These are phyloP conservation scores for Cranoglanis bouderius DNA, from an alignment of 2,113 vertebrate genomes.

Conservation along the genomic window DNA sequence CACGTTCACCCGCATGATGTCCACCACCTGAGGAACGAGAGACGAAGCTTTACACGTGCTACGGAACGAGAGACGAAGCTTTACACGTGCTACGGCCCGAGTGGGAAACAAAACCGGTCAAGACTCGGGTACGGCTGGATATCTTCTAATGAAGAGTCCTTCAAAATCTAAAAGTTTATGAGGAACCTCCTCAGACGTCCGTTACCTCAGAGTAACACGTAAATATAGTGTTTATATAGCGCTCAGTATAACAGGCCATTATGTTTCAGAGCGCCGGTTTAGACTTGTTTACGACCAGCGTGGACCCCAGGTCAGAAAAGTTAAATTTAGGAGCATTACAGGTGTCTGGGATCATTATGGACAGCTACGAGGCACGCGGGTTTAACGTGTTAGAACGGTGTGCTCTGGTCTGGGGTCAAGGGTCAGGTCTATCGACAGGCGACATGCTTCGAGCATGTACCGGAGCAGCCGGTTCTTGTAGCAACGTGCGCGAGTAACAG, in stretches of 20 bases:
- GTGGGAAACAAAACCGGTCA: too few species aligned
- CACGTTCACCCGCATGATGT: conserved; percentile 96
- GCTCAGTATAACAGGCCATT: background rate
- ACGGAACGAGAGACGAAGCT: background rate
- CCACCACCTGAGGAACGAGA: conserved; percentile 81
- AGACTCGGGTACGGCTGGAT: background rate
- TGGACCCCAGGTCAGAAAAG: too few species aligned
- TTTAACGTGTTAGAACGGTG: background rate
- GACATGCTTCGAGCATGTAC: background rate
- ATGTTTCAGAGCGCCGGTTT: background rate
- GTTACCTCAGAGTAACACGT: too few species aligned
- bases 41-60: background rate
- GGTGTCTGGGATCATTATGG: background rate
- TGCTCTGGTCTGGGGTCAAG: background rate
- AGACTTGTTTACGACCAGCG: background rate
- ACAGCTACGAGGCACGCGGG: background rate
- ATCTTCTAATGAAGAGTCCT: too few species aligned
- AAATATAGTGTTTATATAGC: background rate
- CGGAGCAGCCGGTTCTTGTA: too few species aligned
- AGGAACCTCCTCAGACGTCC: background rate
- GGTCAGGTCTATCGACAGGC: background rate
- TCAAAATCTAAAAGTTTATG: background rate
- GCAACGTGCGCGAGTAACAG: background rate
- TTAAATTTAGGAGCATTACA: background rate
- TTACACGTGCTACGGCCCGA: background rate